Percentiles rank a stretch among this genome's conserved stretches.
Evolutionary conservation across 2,113 vertebrate genomes (phyloP).

Genomic region (Oxyruncus cristatus): DNA sequence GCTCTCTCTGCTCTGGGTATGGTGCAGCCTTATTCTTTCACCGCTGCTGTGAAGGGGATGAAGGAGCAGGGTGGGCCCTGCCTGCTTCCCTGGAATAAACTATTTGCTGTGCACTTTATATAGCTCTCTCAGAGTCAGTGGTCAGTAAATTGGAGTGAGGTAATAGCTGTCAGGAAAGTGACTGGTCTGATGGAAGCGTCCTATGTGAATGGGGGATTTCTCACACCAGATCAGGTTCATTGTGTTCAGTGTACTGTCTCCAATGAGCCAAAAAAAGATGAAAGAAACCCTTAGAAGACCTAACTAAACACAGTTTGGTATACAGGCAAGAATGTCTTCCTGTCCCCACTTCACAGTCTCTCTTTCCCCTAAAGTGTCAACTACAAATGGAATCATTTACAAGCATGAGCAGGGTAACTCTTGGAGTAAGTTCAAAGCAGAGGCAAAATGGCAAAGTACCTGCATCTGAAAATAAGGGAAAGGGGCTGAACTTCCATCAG

Average conservation of each 20-base stretch:
- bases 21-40: not conserved
- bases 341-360: not conserved
- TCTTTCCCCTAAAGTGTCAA: not conserved
- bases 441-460: not conserved
- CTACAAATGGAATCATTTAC: not conserved
- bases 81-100: conserved; percentile 49
- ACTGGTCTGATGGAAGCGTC: conserved; percentile 17
- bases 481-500: not conserved
- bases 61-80: conserved; percentile 46
- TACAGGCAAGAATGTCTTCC: not conserved
- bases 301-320: not conserved
- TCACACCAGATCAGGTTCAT: not conserved
- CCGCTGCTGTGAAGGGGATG: conserved; percentile 4
- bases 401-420: not conserved
- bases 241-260: not conserved
- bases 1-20: not conserved
- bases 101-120: conserved; percentile 32
- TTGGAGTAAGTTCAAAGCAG: not conserved
- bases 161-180: conserved; percentile 44
- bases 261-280: not conserved
- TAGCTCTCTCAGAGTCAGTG: conserved; percentile 31
- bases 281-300: not conserved
- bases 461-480: not conserved
- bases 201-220: not conserved
- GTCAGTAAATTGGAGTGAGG: conserved; percentile 52